These are phyloP conservation scores for Volucella zonaria DNA, from an alignment of 2,888 invertebrate species.

Conservation along the genomic window DNA sequence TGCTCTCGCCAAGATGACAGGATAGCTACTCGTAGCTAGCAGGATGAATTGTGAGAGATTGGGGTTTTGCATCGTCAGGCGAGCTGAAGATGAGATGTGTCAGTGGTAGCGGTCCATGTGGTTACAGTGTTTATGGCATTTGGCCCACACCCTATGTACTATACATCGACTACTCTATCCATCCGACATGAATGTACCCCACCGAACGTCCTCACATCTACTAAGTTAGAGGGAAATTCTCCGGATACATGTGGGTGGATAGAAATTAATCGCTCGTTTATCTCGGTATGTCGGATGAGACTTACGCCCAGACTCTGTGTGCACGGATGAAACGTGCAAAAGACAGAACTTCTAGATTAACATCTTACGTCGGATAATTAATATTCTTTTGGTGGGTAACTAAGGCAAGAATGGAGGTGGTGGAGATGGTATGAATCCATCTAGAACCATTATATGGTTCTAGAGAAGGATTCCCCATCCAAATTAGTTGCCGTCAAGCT, in stretches of 20 bases:
- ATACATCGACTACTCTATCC: slow-evolving; percentile 21
- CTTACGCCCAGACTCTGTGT: slow-evolving; percentile 16
- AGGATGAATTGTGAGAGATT: slow-evolving; percentile 68
- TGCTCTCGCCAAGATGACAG: slow-evolving; percentile 70
- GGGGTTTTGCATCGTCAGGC: slow-evolving; percentile 69
- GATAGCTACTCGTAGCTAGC: slow-evolving; percentile 26
- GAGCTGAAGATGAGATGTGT: slow-evolving; percentile 63
- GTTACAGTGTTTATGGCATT: slow-evolving; percentile 72
- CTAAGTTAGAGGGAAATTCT: slow-evolving; percentile 18
- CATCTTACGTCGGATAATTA: slow-evolving; percentile 74
- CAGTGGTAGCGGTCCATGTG: slow-evolving; percentile 71
- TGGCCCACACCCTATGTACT: slow-evolving; percentile 61
- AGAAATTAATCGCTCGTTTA: slow-evolving; percentile 74
- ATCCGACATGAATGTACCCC: slow-evolving; percentile 44
- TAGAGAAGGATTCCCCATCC: slow-evolving; percentile 56
- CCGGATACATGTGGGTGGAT: slow-evolving; percentile 68
- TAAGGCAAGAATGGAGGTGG: neutral
- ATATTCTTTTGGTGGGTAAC: slow-evolving; percentile 64
- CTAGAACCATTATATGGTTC: slow-evolving; percentile 56
- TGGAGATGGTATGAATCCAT: slow-evolving; percentile 36
- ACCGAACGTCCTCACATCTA: neutral
- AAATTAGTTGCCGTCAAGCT: slow-evolving; percentile 72
- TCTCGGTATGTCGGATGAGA: slow-evolving; percentile 52
- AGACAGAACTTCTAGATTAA: slow-evolving; percentile 73
- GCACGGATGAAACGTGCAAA: slow-evolving; percentile 72